phyloP scores from a whole-genome alignment of 2,888 invertebrate genomes.

The Drosophila antonietae region DNA sequence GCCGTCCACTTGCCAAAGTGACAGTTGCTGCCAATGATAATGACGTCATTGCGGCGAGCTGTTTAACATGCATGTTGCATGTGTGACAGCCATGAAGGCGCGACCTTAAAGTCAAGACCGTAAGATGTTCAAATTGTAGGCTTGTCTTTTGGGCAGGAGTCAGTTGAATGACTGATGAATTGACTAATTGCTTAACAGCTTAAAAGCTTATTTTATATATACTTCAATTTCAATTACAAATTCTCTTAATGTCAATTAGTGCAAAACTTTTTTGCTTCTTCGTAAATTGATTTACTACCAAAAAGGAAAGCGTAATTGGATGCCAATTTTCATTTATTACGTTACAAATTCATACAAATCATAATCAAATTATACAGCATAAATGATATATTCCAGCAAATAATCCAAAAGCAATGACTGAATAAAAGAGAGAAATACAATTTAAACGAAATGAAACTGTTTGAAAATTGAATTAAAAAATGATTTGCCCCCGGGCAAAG shows the following conservation, averaged over 20 bases:
- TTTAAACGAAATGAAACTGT: background rate
- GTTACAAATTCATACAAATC: background rate
- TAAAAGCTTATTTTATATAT: background rate
- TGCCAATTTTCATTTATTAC: background rate
- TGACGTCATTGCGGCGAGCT: slow-evolving; percentile 69
- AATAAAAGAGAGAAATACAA: too few relatives aligned
- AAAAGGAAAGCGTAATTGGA: too few relatives aligned
- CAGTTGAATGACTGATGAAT: background rate
- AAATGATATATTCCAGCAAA: background rate
- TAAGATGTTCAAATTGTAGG: background rate
- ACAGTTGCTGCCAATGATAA: slow-evolving; percentile 66
- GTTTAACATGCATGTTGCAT: slow-evolving; percentile 44
- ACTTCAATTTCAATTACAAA: background rate
- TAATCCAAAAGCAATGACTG: background rate
- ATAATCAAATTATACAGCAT: background rate
- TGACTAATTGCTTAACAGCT: background rate
- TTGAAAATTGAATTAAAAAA: slow-evolving; percentile 5
- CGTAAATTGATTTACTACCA: background rate
- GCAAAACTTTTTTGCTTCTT: background rate
- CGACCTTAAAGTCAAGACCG: slow-evolving; percentile 27
- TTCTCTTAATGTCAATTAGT: background rate
- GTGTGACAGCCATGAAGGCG: slow-evolving; percentile 33
- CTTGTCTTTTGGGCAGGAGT: background rate
- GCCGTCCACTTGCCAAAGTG: slow-evolving; percentile 54
- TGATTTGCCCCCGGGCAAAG: background rate